These are phyloP conservation scores for Mionectes olivaceus DNA, from an alignment of 2,797 vertebrate species.

Conservation along the genomic window DNA sequence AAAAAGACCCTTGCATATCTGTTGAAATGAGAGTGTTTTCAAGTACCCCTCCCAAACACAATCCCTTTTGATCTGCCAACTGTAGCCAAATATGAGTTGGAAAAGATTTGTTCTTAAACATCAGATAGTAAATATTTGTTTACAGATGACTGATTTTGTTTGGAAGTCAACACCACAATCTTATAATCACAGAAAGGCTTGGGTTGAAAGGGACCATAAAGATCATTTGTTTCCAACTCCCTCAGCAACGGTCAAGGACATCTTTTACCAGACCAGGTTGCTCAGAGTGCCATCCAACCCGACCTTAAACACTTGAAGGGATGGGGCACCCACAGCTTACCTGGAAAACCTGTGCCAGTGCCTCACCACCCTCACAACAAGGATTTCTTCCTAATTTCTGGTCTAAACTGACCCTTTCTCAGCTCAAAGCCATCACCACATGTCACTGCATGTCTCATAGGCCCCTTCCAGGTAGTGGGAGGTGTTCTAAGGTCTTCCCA, in stretches of 20 bases:
- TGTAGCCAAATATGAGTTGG: neutral
- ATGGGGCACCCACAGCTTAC: too few relatives aligned
- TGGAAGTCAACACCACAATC: neutral
- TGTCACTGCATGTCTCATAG: neutral
- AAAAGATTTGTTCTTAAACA: neutral
- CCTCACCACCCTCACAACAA: too few relatives aligned
- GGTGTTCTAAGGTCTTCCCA: neutral
- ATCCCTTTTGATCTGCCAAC: neutral
- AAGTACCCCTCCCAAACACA: neutral
- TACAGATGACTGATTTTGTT: neutral
- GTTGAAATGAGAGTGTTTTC: neutral
- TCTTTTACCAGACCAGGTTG: too few relatives aligned
- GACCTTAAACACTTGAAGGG: too few relatives aligned
- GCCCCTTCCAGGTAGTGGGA: neutral
- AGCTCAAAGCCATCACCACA: too few relatives aligned
- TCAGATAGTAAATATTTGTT: neutral
- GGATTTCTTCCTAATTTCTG: too few relatives aligned
- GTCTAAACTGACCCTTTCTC: too few relatives aligned
- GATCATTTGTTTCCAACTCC: neutral
- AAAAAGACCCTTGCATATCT: neutral
- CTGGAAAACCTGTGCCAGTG: too few relatives aligned
- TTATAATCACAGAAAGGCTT: neutral
- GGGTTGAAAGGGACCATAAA: neutral
- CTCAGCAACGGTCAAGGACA: too few relatives aligned
- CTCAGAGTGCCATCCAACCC: too few relatives aligned